Evolutionary conservation across 2,113 vertebrate genomes (phyloP), one percentile per base, ranked within the genome.

Genomic region (Fregata magnificens): DNA sequence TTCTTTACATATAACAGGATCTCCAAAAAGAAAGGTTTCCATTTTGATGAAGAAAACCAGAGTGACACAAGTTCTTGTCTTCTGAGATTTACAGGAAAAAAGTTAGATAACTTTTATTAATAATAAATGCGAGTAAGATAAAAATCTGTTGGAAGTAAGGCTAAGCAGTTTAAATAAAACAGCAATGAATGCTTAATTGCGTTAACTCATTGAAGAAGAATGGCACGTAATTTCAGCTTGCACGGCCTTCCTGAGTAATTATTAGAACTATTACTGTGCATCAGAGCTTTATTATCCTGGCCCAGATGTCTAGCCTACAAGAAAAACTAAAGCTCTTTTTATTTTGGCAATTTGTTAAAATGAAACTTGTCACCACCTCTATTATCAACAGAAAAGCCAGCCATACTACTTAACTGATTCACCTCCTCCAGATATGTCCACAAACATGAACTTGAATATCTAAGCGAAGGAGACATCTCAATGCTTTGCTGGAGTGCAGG

Each of bases 371-470:
- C 67, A 42, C 32, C 20, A 12, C 22, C 28, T 61, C 45, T 19
- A 4, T 11, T 36, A 59, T 2, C 20, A 32, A 12, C n/a, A 44
- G 28, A 62, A 21, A 53, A 17, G 29, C 5, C 52, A 72, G 38
- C 28, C 4, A 1, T 1, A 17, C 49, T 42, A 6, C 49, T 56
- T 11, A 22, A 36, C 38, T 7, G 31, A n/a, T 5, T 63, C 36
- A 16, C 49, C 31, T 61, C 42, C 82, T 53, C 34, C 59, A 42
- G 18, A 13, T 5, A 34, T 0, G 4, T 11, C 56, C 58, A 40
- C 40, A 50, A 40, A 55, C 25, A 3, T 1, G 3, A 61, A 15
- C 9, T 1, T 6, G 25, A 47, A 16, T 4, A 9, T 5, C 59
- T 9, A 13, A 61, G 12, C 0, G 0, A 32, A 58, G 71, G 40